Percentiles rank a stretch among this genome's conserved stretches.
Conservation (phyloP, 2,888 invertebrate genomes). For the Cerastis leucographa region DNA sequence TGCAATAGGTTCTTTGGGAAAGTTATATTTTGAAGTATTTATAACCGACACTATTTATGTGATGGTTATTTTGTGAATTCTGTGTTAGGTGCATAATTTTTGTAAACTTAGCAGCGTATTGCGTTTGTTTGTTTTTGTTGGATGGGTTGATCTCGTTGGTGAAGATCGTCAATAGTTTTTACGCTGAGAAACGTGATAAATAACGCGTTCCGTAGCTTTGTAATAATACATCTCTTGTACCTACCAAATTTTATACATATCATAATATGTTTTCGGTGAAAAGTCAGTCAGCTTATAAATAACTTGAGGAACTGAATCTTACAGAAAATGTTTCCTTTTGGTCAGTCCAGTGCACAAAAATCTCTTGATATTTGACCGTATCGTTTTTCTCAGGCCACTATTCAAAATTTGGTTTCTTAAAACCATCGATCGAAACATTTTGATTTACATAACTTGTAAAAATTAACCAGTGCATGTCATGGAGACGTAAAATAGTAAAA, state of each 20-base stretch:
- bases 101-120: too few species aligned
- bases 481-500: slow-evolving; percentile 28
- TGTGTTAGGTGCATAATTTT: too few species aligned
- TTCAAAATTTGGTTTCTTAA: slow-evolving; percentile 93
- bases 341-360: slow-evolving; percentile 91
- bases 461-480: slow-evolving; percentile 82
- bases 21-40: too few species aligned
- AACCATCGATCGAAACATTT: slow-evolving; percentile 94
- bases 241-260: background rate
- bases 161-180: background rate
- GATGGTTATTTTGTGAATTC: too few species aligned
- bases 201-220: background rate
- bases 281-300: background rate
- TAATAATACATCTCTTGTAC: background rate
- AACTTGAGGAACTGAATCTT: slow-evolving; percentile 84
- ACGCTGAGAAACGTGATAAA: background rate
- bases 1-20: too few species aligned
- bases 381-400: slow-evolving; percentile 91
- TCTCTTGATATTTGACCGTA: slow-evolving; percentile 90
- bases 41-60: too few species aligned
- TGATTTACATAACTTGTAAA: slow-evolving; percentile 73
- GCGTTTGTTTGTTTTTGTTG: too few species aligned
- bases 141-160: too few species aligned
- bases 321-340: slow-evolving; percentile 90
- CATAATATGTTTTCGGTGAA: background rate